phyloP scores from a whole-genome alignment of 2,888 invertebrate species.

The Stenurella melanura region DNA sequence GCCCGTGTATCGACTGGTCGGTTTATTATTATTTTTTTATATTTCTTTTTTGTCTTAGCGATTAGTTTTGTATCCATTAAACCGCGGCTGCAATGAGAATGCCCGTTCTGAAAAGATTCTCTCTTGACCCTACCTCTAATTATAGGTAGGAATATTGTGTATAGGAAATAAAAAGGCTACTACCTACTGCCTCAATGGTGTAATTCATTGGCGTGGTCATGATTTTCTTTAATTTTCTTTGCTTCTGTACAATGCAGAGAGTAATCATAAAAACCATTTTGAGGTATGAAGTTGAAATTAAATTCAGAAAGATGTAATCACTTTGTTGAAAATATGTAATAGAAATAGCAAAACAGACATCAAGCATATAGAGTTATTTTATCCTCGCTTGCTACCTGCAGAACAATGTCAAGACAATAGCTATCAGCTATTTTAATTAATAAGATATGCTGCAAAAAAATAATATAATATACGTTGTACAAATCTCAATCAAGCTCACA shows the following conservation, averaged over 20 bases:
- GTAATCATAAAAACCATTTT: too few species aligned
- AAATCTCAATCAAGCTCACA: too few species aligned
- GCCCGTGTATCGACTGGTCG: slow-evolving; percentile 58
- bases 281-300: not conserved
- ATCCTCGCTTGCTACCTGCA: not conserved
- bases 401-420: too few species aligned
- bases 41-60: slow-evolving; percentile 54
- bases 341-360: not conserved
- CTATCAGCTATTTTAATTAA: too few species aligned
- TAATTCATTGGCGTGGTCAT: slow-evolving; percentile 26
- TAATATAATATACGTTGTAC: too few species aligned
- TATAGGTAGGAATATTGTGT: slow-evolving; percentile 56
- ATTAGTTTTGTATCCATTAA: slow-evolving; percentile 59
- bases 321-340: not conserved
- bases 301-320: not conserved
- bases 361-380: not conserved
- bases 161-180: slow-evolving; percentile 55
- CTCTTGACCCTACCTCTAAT: slow-evolving; percentile 54
- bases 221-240: not conserved
- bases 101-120: slow-evolving; percentile 45
- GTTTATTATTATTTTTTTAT: slow-evolving; percentile 56
- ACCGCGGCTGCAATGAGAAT: slow-evolving; percentile 54
- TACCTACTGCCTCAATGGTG: slow-evolving; percentile 29
- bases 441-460: too few species aligned
- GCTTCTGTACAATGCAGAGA: not conserved